These are phyloP conservation scores for Tokudaia tokunoshimensis DNA, from an alignment of 2,797 vertebrate species.

Conservation along the genomic window DNA sequence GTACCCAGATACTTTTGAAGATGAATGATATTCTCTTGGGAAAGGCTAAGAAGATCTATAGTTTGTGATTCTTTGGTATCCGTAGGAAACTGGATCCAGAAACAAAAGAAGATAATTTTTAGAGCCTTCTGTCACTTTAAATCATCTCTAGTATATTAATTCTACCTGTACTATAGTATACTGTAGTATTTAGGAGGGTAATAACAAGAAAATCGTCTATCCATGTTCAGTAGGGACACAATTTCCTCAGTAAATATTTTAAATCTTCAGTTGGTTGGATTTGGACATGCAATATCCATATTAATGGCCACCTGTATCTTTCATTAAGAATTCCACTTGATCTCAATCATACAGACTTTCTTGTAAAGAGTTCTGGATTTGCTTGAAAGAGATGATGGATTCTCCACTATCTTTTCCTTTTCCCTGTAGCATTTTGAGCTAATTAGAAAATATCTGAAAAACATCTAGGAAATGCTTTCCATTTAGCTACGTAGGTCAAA, in stretches of 20 bases:
- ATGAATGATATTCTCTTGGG: background rate
- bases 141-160: background rate
- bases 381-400: background rate
- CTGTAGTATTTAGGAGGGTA: background rate
- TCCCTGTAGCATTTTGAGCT: background rate
- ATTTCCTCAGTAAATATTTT: background rate
- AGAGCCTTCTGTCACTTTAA: background rate
- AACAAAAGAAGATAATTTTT: background rate
- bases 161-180: background rate
- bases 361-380: background rate
- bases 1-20: background rate
- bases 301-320: background rate
- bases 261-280: background rate
- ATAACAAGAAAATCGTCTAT: background rate
- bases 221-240: background rate
- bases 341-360: background rate
- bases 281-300: background rate
- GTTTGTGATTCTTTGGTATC: background rate
- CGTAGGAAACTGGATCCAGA: background rate
- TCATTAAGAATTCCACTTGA: background rate
- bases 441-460: background rate
- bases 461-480: background rate
- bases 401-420: background rate
- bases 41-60: background rate
- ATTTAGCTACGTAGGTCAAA: background rate